Evolutionary conservation across 2,113 vertebrate species (phyloP).

Genomic region (Leptocoma aspasia): DNA sequence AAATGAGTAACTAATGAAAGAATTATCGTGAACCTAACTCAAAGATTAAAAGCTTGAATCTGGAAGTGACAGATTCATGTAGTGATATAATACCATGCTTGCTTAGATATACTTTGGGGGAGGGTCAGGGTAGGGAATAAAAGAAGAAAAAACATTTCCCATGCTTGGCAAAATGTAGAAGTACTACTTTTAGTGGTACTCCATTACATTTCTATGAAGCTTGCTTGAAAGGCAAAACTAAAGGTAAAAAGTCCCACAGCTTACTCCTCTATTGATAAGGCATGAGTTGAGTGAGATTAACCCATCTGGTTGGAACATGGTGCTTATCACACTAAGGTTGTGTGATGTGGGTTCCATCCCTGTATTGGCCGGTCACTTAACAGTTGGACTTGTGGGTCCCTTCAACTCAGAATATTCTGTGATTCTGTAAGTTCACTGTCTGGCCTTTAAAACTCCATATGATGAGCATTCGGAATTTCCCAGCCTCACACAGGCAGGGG

Average conservation of each 20-base stretch:
- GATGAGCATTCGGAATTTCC: not conserved
- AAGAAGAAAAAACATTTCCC: not conserved
- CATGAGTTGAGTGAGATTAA: not conserved
- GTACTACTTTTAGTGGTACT: not conserved
- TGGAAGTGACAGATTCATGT: not conserved
- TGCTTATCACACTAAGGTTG: not conserved
- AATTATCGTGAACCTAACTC: not conserved
- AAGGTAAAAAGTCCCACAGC: not conserved
- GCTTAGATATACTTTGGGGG: not conserved
- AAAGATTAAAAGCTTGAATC: not conserved
- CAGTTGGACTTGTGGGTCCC: not conserved
- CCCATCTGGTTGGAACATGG: not conserved
- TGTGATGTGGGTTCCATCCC: not conserved
- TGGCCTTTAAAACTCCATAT: not conserved
- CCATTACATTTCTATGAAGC: not conserved
- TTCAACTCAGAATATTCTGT: not conserved
- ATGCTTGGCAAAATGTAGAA: not conserved
- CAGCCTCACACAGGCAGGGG: not conserved
- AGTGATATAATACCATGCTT: not conserved
- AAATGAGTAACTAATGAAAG: not conserved
- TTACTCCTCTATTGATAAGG: not conserved
- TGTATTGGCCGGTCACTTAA: not conserved
- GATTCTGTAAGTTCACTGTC: not conserved
- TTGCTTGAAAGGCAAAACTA: not conserved
- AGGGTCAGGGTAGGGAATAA: not conserved